Base-by-base conservation (phyloP, 1,140 invertebrate species). In the Luehdorfia chinensis region DNA sequence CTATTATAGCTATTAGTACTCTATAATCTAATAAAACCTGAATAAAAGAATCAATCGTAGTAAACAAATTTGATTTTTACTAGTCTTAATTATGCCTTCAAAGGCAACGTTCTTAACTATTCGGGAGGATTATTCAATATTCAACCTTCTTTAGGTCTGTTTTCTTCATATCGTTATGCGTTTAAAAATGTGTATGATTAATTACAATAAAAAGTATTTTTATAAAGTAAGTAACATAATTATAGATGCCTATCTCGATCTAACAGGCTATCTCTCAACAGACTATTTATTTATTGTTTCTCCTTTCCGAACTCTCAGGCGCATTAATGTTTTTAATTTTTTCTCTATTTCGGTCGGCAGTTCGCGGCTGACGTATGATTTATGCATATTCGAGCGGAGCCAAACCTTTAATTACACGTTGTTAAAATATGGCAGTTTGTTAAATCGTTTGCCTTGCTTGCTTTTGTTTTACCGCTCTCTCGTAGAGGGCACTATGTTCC, bases 341-440 rank as follows among this genome's bases (percentile, higher is more conserved):
- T 84, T 84, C 78, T 84, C 79, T 84, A 84, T 84, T 84, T 86
- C 73, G 79, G 79, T 70, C 75, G 71, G 73, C 69, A 77, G 81
- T 84, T 85, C 70, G 79, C 77, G 65, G 81, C 79, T 68, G 74
- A 78, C 71, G 66, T 60, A 83, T 86, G 83, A 86, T 86, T 86
- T 86, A 86, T 86, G 83, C 79, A 86, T 80, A 83, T 80, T 66
- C 79, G 73, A 83, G 66, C 64, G 71, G 68, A 70, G 69, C 75
- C 77, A 81, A 84, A 86, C 83, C 83, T 86, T 84, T 86, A 86
- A 86, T 86, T 86, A 86, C 70, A 83, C 69, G 83, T 84, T 87
- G 80, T 84, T 87, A 87, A 87, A 84, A 84, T 84, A 87, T 87
- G 81, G 78, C 83, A 87, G 83, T 84, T 84, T 84, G 80, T 87